Conservation (phyloP, 2,113 vertebrate genomes). For the Pseudorectes ferrugineus region DNA sequence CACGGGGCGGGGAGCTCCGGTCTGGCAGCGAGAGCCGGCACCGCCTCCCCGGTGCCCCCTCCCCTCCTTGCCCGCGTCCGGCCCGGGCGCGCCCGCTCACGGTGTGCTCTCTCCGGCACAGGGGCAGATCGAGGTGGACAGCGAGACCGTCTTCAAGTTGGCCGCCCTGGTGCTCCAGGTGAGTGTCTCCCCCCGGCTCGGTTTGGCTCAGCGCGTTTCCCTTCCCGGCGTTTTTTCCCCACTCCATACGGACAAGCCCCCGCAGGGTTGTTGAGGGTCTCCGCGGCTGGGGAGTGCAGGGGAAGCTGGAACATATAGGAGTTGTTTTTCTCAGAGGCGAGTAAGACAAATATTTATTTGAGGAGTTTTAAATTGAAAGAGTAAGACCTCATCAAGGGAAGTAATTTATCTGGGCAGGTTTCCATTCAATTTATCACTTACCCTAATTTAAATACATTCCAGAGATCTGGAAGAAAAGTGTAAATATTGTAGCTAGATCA, state of each 20-base stretch:
- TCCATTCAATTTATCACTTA: neutral
- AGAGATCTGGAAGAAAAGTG: neutral
- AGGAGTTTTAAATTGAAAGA: neutral
- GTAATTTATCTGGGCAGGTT: neutral
- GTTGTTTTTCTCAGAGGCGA: neutral
- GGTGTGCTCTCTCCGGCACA: conserved; percentile 55
- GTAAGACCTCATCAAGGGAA: neutral
- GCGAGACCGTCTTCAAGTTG: conserved; percentile 88
- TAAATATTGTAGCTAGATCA: neutral
- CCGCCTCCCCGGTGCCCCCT: neutral
- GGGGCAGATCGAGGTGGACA: conserved; percentile 90
- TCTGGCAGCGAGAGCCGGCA: neutral
- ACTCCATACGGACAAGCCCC: rapidly evolving
- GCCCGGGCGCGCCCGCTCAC: neutral
- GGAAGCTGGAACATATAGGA: neutral
- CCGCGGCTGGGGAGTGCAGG: neutral
- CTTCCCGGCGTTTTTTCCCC: rapidly evolving
- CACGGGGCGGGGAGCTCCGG: neutral
- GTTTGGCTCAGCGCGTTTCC: neutral
- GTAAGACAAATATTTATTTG: neutral
- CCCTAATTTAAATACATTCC: neutral
- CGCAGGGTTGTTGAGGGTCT: rapidly evolving
- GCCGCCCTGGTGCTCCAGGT: conserved; percentile 92
- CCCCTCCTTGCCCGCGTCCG: neutral
- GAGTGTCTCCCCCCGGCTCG: conserved; percentile 30